Percentiles rank a stretch among this genome's conserved stretches.
These are phyloP conservation scores for Colistium nudipinnis DNA, from an alignment of 2,113 vertebrate species.

Conservation along the genomic window DNA sequence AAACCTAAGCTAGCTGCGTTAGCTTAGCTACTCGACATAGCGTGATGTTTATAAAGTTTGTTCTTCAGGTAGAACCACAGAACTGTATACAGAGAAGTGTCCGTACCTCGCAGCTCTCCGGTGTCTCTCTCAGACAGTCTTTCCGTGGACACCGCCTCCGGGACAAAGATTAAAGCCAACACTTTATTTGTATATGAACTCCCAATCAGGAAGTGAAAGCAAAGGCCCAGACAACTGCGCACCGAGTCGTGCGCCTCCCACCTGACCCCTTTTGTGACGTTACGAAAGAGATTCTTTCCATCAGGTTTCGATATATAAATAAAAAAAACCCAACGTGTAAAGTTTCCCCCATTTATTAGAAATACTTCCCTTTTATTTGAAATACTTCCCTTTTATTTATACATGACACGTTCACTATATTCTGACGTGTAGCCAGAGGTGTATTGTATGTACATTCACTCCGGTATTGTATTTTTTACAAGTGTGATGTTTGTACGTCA, in stretches of 20 bases:
- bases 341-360: background rate
- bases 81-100: background rate
- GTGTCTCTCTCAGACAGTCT: background rate
- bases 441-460: too few species aligned
- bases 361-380: background rate
- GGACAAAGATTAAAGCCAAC: background rate
- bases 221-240: background rate
- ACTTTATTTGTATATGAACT: slow-evolving; percentile 30
- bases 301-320: background rate
- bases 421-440: too few species aligned
- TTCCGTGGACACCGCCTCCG: background rate
- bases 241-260: background rate
- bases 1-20: slow-evolving; percentile 28
- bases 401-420: too few species aligned
- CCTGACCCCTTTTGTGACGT: background rate
- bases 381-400: too few species aligned
- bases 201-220: slow-evolving; percentile 42
- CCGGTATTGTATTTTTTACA: too few species aligned
- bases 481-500: too few species aligned
- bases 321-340: background rate
- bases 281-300: fast-evolving
- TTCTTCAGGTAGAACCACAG: background rate
- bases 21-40: slow-evolving; percentile 24
- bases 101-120: background rate
- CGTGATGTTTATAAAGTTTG: background rate